These are phyloP conservation scores for Ceratosolen fusciceps DNA, from an alignment of 1,140 invertebrate species.

Conservation along the genomic window DNA sequence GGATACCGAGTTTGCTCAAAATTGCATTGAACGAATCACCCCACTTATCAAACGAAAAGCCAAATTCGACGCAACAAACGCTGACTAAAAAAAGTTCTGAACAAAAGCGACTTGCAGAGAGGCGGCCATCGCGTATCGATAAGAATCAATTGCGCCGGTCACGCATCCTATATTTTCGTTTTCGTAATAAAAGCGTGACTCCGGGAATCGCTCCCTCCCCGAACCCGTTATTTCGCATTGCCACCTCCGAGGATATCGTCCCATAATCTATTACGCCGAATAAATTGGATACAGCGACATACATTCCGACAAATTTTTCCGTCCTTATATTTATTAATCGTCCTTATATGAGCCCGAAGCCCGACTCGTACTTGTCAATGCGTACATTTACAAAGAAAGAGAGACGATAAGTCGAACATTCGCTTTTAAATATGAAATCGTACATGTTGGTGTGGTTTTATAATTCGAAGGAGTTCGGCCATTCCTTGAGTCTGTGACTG, in stretches of 20 bases:
- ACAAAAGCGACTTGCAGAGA: not conserved
- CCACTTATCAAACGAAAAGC: slow-evolving; percentile 18
- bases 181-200: slow-evolving; percentile 28
- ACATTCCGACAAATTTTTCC: too few species aligned
- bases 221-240: too few species aligned
- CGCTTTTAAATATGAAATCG: slow-evolving; percentile 70
- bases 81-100: slow-evolving; percentile 20
- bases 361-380: not conserved
- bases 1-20: not conserved
- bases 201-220: not conserved
- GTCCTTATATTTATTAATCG: too few species aligned
- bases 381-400: not conserved
- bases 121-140: slow-evolving; percentile 8
- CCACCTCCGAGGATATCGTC: too few species aligned
- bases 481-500: slow-evolving; percentile 48
- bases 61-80: not conserved
- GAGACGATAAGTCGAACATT: slow-evolving; percentile 68
- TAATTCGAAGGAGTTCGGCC: slow-evolving; percentile 59
- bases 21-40: not conserved
- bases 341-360: too few species aligned
- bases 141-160: slow-evolving; percentile 40
- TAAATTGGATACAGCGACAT: too few species aligned
- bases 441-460: slow-evolving; percentile 68
- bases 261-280: too few species aligned
- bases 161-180: slow-evolving; percentile 34